Percentiles rank a stretch among this genome's conserved stretches.
Conservation (phyloP, 2,113 vertebrate species). For the Pristiophorus japonicus region DNA sequence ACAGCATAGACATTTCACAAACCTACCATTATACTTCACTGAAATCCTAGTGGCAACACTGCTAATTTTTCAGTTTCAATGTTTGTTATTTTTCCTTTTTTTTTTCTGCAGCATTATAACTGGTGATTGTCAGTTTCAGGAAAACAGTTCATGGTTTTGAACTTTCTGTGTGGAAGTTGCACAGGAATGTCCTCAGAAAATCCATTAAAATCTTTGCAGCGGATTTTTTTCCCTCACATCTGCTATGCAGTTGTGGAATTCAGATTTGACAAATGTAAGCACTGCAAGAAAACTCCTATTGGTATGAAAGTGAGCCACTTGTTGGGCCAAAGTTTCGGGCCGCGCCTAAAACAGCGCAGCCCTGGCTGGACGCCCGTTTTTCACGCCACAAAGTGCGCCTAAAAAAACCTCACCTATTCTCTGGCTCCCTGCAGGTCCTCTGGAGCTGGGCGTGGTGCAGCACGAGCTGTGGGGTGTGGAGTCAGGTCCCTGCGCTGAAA, state of each 20-base stretch:
- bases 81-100: neutral
- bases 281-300: neutral
- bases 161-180: slow-evolving; percentile 21
- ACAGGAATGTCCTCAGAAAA: neutral
- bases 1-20: neutral
- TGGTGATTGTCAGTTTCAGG: neutral
- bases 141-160: slow-evolving; percentile 12
- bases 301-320: neutral
- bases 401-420: too few species aligned
- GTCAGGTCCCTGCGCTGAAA: too few species aligned
- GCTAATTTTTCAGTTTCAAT: neutral
- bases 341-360: too few species aligned
- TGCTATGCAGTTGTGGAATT: slow-evolving; percentile 26
- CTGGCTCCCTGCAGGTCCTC: too few species aligned
- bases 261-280: neutral
- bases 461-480: too few species aligned
- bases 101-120: neutral
- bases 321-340: too few species aligned
- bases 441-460: too few species aligned
- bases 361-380: too few species aligned
- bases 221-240: neutral
- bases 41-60: slow-evolving; percentile 7
- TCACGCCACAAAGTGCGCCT: too few species aligned
- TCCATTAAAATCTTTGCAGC: slow-evolving; percentile 6
- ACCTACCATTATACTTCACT: neutral